A percentile compares a stretch with the other conserved stretches of the same genome.
phyloP scores from a whole-genome alignment of 2,113 vertebrate species.

The Lipophrys pholis region DNA sequence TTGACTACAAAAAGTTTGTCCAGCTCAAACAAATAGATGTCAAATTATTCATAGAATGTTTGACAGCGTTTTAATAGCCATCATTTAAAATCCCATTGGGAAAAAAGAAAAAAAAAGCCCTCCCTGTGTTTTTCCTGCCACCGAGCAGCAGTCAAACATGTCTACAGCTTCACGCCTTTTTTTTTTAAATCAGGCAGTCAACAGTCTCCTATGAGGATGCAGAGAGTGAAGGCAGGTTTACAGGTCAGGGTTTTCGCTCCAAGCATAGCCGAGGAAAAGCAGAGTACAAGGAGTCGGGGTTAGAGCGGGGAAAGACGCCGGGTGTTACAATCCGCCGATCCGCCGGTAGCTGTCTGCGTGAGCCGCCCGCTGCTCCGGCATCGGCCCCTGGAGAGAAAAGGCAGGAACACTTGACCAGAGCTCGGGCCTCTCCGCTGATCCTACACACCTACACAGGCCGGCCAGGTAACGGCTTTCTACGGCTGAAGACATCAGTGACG shows the following conservation, averaged over 20 bases:
- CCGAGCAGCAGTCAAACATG: constrained; percentile 48
- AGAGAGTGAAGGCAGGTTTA: neutral
- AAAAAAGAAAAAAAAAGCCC: constrained; percentile 4
- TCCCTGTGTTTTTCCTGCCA: constrained; percentile 51
- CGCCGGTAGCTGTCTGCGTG: constrained; percentile 93
- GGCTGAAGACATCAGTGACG: too few species aligned
- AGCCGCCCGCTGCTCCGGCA: constrained; percentile 90
- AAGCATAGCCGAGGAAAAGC: constrained; percentile 27
- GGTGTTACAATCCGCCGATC: constrained; percentile 91
- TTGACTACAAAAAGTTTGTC: constrained; percentile 14
- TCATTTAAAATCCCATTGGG: constrained; percentile 48
- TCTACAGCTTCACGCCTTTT: constrained; percentile 51
- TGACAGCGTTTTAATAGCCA: constrained; percentile 4
- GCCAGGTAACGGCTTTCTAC: neutral
- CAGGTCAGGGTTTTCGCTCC: constrained; percentile 10
- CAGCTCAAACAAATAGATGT: neutral
- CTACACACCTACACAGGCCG: constrained; percentile 8
- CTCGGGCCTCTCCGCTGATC: constrained; percentile 45
- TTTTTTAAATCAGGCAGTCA: constrained; percentile 40
- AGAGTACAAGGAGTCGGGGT: constrained; percentile 10
- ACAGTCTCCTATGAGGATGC: constrained; percentile 44
- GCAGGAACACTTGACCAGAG: constrained; percentile 90
- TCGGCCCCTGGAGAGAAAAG: constrained; percentile 90
- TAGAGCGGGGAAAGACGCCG: constrained; percentile 38
- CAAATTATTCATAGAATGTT: constrained; percentile 1